These are phyloP conservation scores for Pectinophora gossypiella DNA, from an alignment of 1,140 invertebrate genomes.

Conservation along the genomic window DNA sequence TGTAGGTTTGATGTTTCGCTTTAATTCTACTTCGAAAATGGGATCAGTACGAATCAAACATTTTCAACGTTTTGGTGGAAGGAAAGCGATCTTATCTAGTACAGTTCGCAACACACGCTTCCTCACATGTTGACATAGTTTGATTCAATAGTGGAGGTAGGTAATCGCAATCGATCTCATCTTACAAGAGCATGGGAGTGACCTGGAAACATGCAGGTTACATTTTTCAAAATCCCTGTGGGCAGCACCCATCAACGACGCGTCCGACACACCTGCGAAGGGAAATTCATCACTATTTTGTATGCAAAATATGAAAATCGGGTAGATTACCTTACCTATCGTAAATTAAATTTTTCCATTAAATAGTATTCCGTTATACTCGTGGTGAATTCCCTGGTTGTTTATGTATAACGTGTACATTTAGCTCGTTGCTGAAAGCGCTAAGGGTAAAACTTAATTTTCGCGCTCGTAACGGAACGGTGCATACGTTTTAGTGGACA, in stretches of 20 bases:
- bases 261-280: neutral
- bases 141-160: neutral
- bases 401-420: no score
- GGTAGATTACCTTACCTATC: constrained; percentile 3
- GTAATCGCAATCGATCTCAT: neutral
- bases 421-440: neutral
- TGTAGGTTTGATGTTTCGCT: neutral
- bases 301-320: constrained; percentile 5
- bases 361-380: neutral
- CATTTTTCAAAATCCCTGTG: neutral
- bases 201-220: neutral
- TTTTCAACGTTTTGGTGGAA: no score
- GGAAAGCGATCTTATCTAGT: no score
- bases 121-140: neutral
- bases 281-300: neutral
- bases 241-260: neutral
- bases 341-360: constrained; percentile 14
- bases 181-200: neutral
- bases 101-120: no score
- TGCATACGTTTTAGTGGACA: constrained; percentile 21
- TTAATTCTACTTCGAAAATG: no score
- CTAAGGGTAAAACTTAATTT: constrained; percentile 21
- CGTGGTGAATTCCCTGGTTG: neutral
- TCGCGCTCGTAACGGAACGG: constrained; percentile 19
- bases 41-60: neutral